Conservation (phyloP, 2,113 vertebrate species). For the Suncus etruscus region DNA sequence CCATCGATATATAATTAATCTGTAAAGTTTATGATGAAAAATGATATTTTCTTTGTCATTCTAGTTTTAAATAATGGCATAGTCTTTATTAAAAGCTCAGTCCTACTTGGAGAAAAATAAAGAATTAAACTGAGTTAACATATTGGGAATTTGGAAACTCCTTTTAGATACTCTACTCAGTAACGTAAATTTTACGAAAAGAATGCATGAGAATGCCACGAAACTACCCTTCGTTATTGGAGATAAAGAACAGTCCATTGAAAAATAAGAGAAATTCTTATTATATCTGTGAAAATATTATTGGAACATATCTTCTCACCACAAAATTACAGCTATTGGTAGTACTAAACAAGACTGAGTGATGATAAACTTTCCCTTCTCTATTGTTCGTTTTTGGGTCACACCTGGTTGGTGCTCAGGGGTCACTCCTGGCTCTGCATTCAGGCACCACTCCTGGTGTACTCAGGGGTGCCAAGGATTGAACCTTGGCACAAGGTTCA, state of each 20-base stretch:
- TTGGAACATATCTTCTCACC: constrained; percentile 27
- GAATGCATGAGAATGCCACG: constrained; percentile 32
- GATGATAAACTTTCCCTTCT: background rate
- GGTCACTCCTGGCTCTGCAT: too few relatives aligned
- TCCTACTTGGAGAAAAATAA: constrained; percentile 65
- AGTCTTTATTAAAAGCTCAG: constrained; percentile 64
- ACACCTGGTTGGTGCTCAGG: too few relatives aligned
- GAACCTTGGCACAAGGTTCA: too few relatives aligned
- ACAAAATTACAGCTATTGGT: constrained; percentile 49
- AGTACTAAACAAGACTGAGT: constrained; percentile 49
- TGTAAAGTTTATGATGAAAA: constrained; percentile 70
- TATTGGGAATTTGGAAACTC: constrained; percentile 56
- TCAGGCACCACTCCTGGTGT: too few relatives aligned
- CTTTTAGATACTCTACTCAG: constrained; percentile 58
- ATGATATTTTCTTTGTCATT: constrained; percentile 63
- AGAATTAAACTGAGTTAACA: constrained; percentile 31
- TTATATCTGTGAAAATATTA: constrained; percentile 51
- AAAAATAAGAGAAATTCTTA: constrained; percentile 62
- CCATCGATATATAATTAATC: constrained; percentile 61
- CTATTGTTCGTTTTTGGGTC: background rate
- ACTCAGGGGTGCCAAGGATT: too few relatives aligned
- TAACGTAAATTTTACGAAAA: constrained; percentile 65
- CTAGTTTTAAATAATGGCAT: constrained; percentile 67
- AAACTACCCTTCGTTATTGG: constrained; percentile 33
- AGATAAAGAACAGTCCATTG: constrained; percentile 30